phyloP scores from a whole-genome alignment of 2,888 invertebrate species.

The Orthosia gothica region DNA sequence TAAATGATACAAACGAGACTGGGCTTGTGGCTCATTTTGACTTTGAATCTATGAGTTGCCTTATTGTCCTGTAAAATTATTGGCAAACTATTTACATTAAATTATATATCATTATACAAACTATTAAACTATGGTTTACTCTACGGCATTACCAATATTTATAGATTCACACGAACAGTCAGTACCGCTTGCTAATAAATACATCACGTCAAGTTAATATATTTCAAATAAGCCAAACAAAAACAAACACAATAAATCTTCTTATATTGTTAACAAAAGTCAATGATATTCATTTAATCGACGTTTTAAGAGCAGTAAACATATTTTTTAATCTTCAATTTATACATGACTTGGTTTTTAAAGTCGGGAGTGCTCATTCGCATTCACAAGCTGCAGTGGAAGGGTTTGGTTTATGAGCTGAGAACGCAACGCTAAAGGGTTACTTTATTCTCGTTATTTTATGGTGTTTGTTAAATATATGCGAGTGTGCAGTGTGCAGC shows the following conservation, averaged over 20 bases:
- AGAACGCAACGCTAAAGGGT: constrained; percentile 65
- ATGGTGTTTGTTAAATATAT: constrained; percentile 40
- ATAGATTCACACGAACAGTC: constrained; percentile 14
- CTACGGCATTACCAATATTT: neutral
- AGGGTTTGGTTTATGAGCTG: constrained; percentile 70
- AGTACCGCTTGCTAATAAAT: constrained; percentile 44
- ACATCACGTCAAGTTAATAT: constrained; percentile 49
- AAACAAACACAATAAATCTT: constrained; percentile 61
- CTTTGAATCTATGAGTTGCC: no score
- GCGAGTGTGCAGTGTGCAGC: neutral
- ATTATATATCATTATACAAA: no score
- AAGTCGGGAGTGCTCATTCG: constrained; percentile 56
- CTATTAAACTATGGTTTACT: neutral
- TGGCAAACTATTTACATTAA: no score
- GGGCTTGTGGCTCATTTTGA: no score
- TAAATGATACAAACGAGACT: no score
- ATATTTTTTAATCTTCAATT: constrained; percentile 62
- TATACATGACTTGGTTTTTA: constrained; percentile 61
- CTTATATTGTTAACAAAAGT: constrained; percentile 64
- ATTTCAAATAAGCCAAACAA: constrained; percentile 41
- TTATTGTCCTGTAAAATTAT: neutral
- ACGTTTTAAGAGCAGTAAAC: constrained; percentile 61
- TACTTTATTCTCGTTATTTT: constrained; percentile 62
- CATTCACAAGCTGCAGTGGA: constrained; percentile 56
- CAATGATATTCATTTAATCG: constrained; percentile 65